Evolutionary conservation across 2,888 invertebrate species (phyloP).

Genomic region (Unio pictorum): DNA sequence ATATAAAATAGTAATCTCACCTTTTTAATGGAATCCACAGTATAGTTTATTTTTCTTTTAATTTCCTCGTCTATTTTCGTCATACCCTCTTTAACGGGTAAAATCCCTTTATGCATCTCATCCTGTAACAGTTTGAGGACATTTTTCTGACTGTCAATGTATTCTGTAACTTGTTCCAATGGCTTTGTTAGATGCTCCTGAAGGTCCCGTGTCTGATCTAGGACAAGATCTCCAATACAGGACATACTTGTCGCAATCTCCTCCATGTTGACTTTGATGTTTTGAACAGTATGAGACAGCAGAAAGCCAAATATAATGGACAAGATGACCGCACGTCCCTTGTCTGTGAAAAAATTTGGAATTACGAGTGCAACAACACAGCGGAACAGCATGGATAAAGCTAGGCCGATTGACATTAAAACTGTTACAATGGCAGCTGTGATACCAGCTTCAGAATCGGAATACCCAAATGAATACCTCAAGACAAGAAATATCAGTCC

Average conservation of each 20-base stretch:
- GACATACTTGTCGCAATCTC: conserved; percentile 37
- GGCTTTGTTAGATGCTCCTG: conserved; percentile 28
- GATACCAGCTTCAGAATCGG: conserved; percentile 17
- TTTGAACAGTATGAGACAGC: conserved; percentile 32
- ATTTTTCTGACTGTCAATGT: conserved; percentile 10
- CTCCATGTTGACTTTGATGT: conserved; percentile 36
- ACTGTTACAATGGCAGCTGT: conserved; percentile 22
- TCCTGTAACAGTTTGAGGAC: conserved; percentile 8
- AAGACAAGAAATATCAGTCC: conserved; percentile 25
- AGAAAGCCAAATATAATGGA: conserved; percentile 41
- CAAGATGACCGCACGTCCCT: conserved; percentile 33
- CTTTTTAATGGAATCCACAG: no score
- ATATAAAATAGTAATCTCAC: no score
- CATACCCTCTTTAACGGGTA: conserved; percentile 10
- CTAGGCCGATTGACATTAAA: conserved; percentile 28
- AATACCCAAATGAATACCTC: conserved; percentile 32
- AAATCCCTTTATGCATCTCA: conserved; percentile 8
- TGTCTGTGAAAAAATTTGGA: conserved; percentile 39
- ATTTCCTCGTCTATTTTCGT: conserved; percentile 9
- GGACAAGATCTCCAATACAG: conserved; percentile 41
- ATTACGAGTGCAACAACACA: conserved; percentile 36
- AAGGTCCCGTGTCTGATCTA: conserved; percentile 30
- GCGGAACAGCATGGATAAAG: conserved; percentile 26
- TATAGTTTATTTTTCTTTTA: no score
- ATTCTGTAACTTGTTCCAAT: conserved; percentile 14